phyloP scores from a whole-genome alignment of 2,888 invertebrate genomes.

The Gastracanthus pulcherrimus region DNA sequence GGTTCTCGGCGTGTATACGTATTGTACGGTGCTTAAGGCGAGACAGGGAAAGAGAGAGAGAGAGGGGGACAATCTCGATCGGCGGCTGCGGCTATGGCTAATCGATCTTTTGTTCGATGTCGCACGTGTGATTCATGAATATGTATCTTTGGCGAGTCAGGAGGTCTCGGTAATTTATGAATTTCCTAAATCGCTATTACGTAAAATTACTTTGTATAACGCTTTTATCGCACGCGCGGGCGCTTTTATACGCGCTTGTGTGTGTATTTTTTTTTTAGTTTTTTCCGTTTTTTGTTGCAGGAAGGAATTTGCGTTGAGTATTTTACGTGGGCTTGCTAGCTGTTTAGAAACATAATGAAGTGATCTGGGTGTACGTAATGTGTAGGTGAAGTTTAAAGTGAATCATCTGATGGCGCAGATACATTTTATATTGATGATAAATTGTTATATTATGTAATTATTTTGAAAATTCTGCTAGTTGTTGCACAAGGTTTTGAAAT shows the following conservation, averaged over 20 bases:
- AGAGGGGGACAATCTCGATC: conserved; percentile 42
- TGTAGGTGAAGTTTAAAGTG: no score
- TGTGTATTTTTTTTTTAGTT: not conserved
- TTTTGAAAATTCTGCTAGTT: no score
- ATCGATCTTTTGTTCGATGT: conserved; percentile 56
- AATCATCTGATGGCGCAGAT: no score
- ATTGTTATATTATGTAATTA: no score
- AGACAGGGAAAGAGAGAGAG: not conserved
- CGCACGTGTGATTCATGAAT: conserved; percentile 53
- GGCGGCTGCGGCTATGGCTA: conserved; percentile 41
- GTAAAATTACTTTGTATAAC: conserved; percentile 43
- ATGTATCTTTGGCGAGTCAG: conserved; percentile 50
- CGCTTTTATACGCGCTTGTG: not conserved
- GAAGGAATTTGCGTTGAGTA: not conserved
- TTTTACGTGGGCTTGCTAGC: no score
- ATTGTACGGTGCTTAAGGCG: not conserved
- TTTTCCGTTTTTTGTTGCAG: not conserved
- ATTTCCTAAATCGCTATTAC: conserved; percentile 53
- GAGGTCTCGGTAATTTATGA: conserved; percentile 50
- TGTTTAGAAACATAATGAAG: no score
- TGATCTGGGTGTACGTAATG: no score
- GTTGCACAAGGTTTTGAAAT: no score
- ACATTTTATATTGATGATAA: no score
- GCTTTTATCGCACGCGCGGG: not conserved
- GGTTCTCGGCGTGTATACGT: conserved; percentile 25